These are phyloP conservation scores for Gasterosteus nipponicus DNA, from an alignment of 2,113 vertebrate species.

Conservation along the genomic window DNA sequence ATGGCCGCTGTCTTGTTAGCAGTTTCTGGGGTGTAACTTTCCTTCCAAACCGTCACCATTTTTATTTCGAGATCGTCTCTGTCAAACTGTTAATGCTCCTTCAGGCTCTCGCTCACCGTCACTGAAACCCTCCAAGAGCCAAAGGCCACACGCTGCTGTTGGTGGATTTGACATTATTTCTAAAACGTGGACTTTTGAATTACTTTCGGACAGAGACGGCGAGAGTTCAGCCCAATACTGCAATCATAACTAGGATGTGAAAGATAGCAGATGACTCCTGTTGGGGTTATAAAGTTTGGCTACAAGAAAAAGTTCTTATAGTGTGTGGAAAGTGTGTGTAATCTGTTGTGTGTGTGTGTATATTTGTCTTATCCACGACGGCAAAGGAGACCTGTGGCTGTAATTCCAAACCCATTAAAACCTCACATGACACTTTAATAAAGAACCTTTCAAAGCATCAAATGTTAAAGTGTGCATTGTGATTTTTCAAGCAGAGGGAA, in stretches of 20 bases:
- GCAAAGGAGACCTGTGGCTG: not conserved
- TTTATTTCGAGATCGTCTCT: conserved; percentile 21
- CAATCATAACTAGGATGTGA: not conserved
- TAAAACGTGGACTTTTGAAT: not conserved
- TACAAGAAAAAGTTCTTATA: not conserved
- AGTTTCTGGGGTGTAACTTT: conserved; percentile 13
- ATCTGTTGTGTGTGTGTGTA: not conserved
- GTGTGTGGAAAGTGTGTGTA: not conserved
- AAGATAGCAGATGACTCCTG: too few species aligned
- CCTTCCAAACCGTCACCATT: not conserved
- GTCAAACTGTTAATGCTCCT: conserved; percentile 17
- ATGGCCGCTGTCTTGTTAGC: conserved; percentile 31
- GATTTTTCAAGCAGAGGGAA: not conserved
- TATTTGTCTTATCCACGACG: not conserved
- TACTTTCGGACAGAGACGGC: not conserved
- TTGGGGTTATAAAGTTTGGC: too few species aligned
- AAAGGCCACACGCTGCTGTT: not conserved
- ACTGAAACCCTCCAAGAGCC: not conserved
- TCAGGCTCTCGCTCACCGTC: not conserved
- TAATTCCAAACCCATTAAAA: conserved; percentile 2
- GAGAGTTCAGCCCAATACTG: not conserved
- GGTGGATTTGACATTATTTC: not conserved
- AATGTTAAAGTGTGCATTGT: not conserved
- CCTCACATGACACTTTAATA: not conserved
- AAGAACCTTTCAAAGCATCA: not conserved